Evolutionary conservation across 2,888 invertebrate genomes (phyloP).

Genomic region (Acanthacorydalis orientalis): DNA sequence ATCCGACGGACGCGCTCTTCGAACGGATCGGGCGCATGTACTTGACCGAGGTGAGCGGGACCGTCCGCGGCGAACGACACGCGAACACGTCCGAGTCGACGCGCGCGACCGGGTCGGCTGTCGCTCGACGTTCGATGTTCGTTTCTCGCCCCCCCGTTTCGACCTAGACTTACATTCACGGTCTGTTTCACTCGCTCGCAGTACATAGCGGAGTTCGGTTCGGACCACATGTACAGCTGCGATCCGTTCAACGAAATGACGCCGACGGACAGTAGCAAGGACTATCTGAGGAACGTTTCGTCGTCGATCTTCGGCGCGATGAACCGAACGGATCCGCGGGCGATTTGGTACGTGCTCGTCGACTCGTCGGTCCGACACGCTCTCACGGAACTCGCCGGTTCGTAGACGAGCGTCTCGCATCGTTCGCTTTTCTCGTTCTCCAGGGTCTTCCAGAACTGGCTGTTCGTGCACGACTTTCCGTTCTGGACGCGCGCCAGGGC

Average conservation of each 20-base stretch:
- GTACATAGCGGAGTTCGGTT: conserved; percentile 51
- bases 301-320: conserved; percentile 53
- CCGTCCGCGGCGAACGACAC: too few relatives aligned
- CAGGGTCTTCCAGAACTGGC: conserved; percentile 56
- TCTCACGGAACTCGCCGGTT: too few relatives aligned
- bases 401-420: too few relatives aligned
- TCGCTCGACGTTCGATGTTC: too few relatives aligned
- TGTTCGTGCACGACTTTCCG: conserved; percentile 34
- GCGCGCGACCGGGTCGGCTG: too few relatives aligned
- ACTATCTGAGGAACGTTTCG: conserved; percentile 48
- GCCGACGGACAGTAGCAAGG: conserved; percentile 42
- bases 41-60: conserved; percentile 49
- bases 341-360: conserved; percentile 52
- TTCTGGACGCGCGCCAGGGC: conserved; percentile 45
- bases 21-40: conserved; percentile 52
- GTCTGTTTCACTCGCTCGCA: conserved; percentile 17
- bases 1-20: conserved; percentile 67
- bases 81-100: too few relatives aligned
- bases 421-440: neutral
- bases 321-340: conserved; percentile 48
- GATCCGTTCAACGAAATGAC: conserved; percentile 89
- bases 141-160: too few relatives aligned
- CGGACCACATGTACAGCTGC: conserved; percentile 70
- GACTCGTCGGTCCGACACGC: too few relatives aligned
- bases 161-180: too few relatives aligned